phyloP scores from a whole-genome alignment of 2,888 invertebrate genomes.

The Cheilosia vulpina region DNA sequence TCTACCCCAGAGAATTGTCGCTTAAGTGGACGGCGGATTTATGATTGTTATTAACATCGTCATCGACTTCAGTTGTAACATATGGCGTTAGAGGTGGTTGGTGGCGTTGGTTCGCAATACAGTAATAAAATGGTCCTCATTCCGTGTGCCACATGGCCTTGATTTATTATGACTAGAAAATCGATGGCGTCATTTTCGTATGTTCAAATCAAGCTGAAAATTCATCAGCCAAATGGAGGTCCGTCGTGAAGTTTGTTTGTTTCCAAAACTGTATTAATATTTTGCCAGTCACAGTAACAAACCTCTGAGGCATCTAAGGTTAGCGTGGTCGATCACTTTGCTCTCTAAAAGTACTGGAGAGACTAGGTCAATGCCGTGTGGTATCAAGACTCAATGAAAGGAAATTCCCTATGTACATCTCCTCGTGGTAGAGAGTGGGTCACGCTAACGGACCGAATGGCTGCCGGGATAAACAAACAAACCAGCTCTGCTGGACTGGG shows the following conservation, averaged over 20 bases:
- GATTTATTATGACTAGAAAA: constrained; percentile 12
- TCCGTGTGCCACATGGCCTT: constrained; percentile 3
- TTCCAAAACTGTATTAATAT: too few relatives aligned
- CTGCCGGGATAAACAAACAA: not conserved
- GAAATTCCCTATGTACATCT: not conserved
- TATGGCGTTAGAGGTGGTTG: constrained; percentile 11
- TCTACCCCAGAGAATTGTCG: constrained; percentile 14
- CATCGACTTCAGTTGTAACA: constrained; percentile 46
- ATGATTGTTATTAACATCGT: constrained; percentile 61
- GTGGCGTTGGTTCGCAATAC: not conserved
- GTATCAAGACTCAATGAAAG: not conserved
- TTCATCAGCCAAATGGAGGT: too few relatives aligned
- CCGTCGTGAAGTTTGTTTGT: too few relatives aligned
- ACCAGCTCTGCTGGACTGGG: not conserved
- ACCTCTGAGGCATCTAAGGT: too few relatives aligned
- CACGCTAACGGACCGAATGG: not conserved
- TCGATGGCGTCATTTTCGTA: not conserved
- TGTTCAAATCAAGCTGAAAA: not conserved
- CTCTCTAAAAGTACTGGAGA: too few relatives aligned
- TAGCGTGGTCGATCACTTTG: too few relatives aligned
- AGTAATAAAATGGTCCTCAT: constrained; percentile 34
- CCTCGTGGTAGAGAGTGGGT: not conserved
- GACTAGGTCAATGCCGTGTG: too few relatives aligned
- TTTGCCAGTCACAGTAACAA: too few relatives aligned
- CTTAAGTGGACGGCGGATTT: constrained; percentile 22